Base-by-base conservation (phyloP, 2,113 vertebrate species). In the Ellobius talpinus region DNA sequence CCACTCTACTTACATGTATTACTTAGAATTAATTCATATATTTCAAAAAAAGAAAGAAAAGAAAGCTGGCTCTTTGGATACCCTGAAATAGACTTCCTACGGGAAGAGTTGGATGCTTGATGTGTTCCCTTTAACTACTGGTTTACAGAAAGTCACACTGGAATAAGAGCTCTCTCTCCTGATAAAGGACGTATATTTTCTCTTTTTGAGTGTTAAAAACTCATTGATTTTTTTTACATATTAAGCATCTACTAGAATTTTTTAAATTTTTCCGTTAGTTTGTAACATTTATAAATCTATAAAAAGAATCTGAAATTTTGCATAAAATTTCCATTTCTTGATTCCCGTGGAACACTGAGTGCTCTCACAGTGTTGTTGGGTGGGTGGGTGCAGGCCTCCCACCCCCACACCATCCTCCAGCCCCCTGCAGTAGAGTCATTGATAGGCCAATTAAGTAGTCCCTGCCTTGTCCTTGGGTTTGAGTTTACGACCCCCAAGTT, bases 131-230 rank as follows among this genome's bases (percentile, higher is more conserved):
- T 36, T 76, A 61, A 42, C 52, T 81, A 9, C 21, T 12, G 66
- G 47, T 70, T 97, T 93, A 93, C 70, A 87, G 58, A 91, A 87
- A 65, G 84, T 76, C 55, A 31, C 74, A 17, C 87, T 89, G 29
- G 2, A 52, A n/a, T 58, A 86, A 87, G 73, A 87, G 13, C 47
- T 61, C n/a, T 72, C 17, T 90, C 31, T 86, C 31, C 61, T 72
- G 74, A 88, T 84, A 84, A 33, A 58, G 52, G 23, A 58, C 4
- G 26, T 76, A 42, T 79, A 4, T 5, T 81, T 89, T 96, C 45
- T 68, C 66, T 87, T 89, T 68, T 90, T 70, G 31, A 81, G 5
- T 82, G 29, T 70, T 84, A n/a, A 63, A 63, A 90, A 65, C 23
- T 17, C 21, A 0, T 29, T 5, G 7, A 47, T 72, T 95, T 95